Evolutionary conservation across 2,888 invertebrate species (phyloP).

Genomic region (Chouioia cunea): DNA sequence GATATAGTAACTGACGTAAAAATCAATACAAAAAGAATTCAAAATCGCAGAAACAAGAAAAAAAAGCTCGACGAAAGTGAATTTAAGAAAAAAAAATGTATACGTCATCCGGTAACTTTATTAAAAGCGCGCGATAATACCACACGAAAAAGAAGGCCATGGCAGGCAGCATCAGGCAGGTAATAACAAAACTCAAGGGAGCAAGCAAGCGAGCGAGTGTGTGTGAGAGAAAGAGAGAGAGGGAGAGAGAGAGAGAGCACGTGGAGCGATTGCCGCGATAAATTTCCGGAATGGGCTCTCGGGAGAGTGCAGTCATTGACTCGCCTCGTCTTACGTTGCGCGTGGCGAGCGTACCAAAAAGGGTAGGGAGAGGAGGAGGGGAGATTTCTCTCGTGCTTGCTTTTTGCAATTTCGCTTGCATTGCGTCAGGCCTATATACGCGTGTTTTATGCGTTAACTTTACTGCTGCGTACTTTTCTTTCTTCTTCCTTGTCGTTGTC

Average conservation of each 20-base stretch:
- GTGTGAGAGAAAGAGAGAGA: constrained; percentile 34
- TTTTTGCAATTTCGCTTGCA: too few relatives aligned
- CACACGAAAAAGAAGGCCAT: background rate
- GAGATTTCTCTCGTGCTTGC: too few relatives aligned
- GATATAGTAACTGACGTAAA: too few relatives aligned
- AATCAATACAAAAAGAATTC: background rate
- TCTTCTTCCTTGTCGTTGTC: too few relatives aligned
- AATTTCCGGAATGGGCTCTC: constrained; percentile 1
- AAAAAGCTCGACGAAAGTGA: background rate
- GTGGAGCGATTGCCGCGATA: constrained; percentile 9
- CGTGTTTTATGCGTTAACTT: too few relatives aligned
- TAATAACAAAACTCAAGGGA: background rate
- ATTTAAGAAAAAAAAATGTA: constrained; percentile 16
- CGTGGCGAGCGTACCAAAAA: too few relatives aligned
- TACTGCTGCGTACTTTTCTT: too few relatives aligned
- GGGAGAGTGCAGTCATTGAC: constrained; percentile 9
- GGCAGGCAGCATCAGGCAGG: background rate
- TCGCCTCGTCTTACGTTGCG: background rate
- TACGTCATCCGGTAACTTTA: constrained; percentile 17
- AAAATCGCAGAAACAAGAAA: background rate
- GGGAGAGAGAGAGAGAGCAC: background rate
- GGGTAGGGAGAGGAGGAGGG: too few relatives aligned
- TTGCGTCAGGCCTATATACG: too few relatives aligned
- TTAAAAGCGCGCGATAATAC: constrained; percentile 17
- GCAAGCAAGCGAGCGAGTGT: background rate